Percentiles rank a stretch among this genome's conserved stretches.
These are phyloP conservation scores for Cuniculus paca DNA, from an alignment of 2,797 vertebrate genomes.

Conservation along the genomic window DNA sequence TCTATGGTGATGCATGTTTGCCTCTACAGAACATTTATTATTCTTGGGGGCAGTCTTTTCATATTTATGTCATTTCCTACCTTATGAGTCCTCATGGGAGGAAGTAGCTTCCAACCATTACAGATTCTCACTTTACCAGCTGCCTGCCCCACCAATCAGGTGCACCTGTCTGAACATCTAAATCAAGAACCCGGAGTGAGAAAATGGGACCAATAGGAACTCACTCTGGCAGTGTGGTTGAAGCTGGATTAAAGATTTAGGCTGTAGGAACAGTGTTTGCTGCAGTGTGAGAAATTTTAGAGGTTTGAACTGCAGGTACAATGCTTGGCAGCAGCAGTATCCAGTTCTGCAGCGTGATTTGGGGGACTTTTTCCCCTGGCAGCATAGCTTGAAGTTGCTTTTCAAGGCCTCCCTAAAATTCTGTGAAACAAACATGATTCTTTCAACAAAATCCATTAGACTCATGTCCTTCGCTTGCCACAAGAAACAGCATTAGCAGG, in stretches of 20 bases:
- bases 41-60: neutral
- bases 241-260: neutral
- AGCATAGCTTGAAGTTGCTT: neutral
- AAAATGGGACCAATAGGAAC: neutral
- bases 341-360: neutral
- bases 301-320: neutral
- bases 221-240: neutral
- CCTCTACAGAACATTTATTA: neutral
- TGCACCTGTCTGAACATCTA: neutral
- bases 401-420: neutral
- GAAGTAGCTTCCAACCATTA: neutral
- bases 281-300: too few species aligned
- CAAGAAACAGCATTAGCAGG: neutral
- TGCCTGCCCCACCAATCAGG: neutral
- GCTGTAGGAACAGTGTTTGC: neutral
- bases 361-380: neutral
- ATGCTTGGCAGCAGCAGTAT: neutral
- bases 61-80: neutral
- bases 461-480: neutral
- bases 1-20: neutral
- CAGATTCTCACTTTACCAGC: neutral
- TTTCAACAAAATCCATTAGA: neutral
- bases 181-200: neutral
- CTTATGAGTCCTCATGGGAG: neutral
- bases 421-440: neutral